These are phyloP conservation scores for Trichosurus vulpecula DNA, from an alignment of 2,797 vertebrate species.

Conservation along the genomic window DNA sequence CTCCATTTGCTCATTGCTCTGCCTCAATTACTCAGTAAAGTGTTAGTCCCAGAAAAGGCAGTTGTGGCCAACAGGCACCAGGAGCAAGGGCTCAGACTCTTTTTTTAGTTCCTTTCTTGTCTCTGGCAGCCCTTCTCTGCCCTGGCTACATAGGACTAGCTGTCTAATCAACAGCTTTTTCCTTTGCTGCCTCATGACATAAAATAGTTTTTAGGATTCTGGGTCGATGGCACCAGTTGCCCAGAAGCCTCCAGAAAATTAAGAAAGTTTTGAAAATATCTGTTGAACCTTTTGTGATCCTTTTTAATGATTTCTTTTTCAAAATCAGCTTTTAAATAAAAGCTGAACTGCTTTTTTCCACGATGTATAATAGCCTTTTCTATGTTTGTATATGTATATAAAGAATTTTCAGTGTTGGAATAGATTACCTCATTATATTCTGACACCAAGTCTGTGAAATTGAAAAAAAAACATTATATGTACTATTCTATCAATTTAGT, in stretches of 20 bases:
- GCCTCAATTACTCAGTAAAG: too few relatives aligned
- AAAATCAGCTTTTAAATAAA: not conserved
- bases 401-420: not conserved
- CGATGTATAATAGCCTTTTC: not conserved
- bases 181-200: not conserved
- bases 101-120: not conserved
- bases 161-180: not conserved
- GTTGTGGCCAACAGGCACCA: not conserved
- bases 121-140: not conserved
- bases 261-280: not conserved
- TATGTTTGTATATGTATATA: not conserved
- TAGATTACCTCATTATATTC: not conserved
- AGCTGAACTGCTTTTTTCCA: not conserved
- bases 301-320: not conserved
- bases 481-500: not conserved
- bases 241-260: not conserved
- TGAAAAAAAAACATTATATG: not conserved
- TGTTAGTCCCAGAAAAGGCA: too few relatives aligned
- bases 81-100: not conserved
- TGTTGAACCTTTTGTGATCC: not conserved
- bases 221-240: not conserved
- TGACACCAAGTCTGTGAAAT: not conserved
- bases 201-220: not conserved
- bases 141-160: not conserved
- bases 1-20: not conserved